phyloP scores from a whole-genome alignment of 1,140 invertebrate species.

The Phymorhynchus buccinoides region DNA sequence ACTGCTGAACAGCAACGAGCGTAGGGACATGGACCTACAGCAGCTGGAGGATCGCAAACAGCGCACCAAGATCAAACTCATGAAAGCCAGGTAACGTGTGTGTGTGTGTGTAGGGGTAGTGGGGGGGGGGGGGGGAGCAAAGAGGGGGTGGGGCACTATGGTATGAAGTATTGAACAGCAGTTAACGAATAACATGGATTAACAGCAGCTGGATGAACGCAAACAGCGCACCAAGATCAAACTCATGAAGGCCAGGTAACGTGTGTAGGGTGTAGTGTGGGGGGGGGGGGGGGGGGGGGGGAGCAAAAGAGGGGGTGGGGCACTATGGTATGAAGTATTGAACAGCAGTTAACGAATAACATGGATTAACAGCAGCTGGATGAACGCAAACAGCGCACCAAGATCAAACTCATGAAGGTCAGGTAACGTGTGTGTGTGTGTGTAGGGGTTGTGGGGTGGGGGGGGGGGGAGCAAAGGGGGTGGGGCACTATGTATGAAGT shows the following conservation, averaged over 20 bases:
- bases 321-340: slow-evolving; percentile 65
- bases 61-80: slow-evolving; percentile 66
- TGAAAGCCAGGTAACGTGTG: slow-evolving; percentile 68
- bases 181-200: slow-evolving; percentile 63
- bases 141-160: slow-evolving; percentile 65
- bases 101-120: background rate
- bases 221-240: slow-evolving; percentile 68
- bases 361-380: slow-evolving; percentile 64
- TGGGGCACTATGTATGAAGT: slow-evolving; percentile 66
- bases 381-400: slow-evolving; percentile 67
- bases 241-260: slow-evolving; percentile 68
- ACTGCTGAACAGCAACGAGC: slow-evolving; percentile 61
- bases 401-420: slow-evolving; percentile 68
- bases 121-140: slow-evolving; percentile 40
- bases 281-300: no score
- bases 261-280: no score
- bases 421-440: slow-evolving; percentile 59
- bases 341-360: slow-evolving; percentile 64
- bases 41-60: slow-evolving; percentile 68
- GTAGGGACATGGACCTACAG: slow-evolving; percentile 61
- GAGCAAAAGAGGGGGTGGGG: no score
- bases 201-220: slow-evolving; percentile 66
- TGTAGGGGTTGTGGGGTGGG: no score
- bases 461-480: slow-evolving; percentile 57
- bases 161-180: slow-evolving; percentile 62